Evolutionary conservation across 2,113 vertebrate genomes (phyloP).

Genomic region (Chlorodrepanis virens): DNA sequence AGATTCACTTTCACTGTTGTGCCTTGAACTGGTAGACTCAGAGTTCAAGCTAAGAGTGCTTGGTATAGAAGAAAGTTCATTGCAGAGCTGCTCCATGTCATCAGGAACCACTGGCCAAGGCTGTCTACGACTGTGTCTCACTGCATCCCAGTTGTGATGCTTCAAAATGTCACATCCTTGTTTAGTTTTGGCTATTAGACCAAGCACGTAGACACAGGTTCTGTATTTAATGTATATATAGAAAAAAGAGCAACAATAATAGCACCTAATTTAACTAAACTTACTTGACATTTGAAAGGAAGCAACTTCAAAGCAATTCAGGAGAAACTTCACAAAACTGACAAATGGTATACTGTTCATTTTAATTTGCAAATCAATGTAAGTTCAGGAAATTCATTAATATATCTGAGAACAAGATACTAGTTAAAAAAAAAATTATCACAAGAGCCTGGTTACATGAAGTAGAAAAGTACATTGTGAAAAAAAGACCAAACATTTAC

Average conservation of each 20-base stretch:
- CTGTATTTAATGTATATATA: constrained; percentile 65
- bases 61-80: constrained; percentile 82
- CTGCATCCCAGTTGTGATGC: constrained; percentile 91
- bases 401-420: neutral
- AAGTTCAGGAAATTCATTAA: neutral
- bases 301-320: neutral
- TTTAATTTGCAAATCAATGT: neutral
- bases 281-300: neutral
- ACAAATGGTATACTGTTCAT: neutral
- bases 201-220: constrained; percentile 93
- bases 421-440: neutral
- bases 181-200: constrained; percentile 94
- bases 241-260: constrained; percentile 13
- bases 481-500: neutral
- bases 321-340: neutral
- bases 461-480: neutral
- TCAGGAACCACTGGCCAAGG: constrained; percentile 95
- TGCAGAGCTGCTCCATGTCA: constrained; percentile 87
- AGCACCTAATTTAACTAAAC: neutral
- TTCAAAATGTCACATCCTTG: constrained; percentile 96
- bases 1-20: constrained; percentile 97
- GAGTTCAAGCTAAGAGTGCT: constrained; percentile 90
- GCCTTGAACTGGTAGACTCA: constrained; percentile 93
- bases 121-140: constrained; percentile 92
- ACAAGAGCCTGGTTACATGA: neutral